Evolutionary conservation across 2,888 invertebrate genomes (phyloP).

Genomic region (Petrolisthes cinctipes): DNA sequence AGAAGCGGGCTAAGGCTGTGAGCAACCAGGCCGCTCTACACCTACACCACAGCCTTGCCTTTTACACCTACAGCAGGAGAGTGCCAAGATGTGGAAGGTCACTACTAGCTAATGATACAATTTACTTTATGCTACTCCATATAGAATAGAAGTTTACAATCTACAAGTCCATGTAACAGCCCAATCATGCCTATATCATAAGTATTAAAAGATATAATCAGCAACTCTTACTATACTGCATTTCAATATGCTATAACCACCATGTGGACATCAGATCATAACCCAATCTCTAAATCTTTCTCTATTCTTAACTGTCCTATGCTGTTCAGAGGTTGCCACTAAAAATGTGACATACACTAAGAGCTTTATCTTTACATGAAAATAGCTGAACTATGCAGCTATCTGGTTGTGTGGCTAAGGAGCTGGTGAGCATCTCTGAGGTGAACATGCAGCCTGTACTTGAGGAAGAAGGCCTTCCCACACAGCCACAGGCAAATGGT

Average conservation of each 20-base stretch:
- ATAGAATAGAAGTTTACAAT: not conserved
- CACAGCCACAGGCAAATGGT: slow-evolving; percentile 51
- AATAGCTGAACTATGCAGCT: slow-evolving; percentile 14
- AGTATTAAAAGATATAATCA: too few relatives aligned
- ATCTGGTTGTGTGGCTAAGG: slow-evolving; percentile 23
- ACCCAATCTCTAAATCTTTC: too few relatives aligned
- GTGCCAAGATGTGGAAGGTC: slow-evolving; percentile 4
- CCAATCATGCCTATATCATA: not conserved
- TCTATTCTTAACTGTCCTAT: too few relatives aligned
- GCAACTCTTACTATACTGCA: not conserved
- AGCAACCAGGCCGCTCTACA: slow-evolving; percentile 31
- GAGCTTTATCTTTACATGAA: too few relatives aligned
- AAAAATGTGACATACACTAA: too few relatives aligned
- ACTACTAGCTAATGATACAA: slow-evolving; percentile 21
- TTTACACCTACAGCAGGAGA: not conserved
- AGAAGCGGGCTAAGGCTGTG: slow-evolving; percentile 41
- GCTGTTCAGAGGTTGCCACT: too few relatives aligned
- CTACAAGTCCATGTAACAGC: not conserved
- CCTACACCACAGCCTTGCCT: slow-evolving; percentile 24
- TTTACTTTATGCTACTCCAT: slow-evolving; percentile 4
- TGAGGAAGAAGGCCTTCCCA: slow-evolving; percentile 45
- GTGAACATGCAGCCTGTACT: slow-evolving; percentile 51
- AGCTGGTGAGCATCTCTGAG: slow-evolving; percentile 50
- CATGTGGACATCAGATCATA: too few relatives aligned
- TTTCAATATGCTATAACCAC: not conserved